Base-by-base conservation (phyloP, 2,888 invertebrate genomes). In the Epirrita christyi region DNA sequence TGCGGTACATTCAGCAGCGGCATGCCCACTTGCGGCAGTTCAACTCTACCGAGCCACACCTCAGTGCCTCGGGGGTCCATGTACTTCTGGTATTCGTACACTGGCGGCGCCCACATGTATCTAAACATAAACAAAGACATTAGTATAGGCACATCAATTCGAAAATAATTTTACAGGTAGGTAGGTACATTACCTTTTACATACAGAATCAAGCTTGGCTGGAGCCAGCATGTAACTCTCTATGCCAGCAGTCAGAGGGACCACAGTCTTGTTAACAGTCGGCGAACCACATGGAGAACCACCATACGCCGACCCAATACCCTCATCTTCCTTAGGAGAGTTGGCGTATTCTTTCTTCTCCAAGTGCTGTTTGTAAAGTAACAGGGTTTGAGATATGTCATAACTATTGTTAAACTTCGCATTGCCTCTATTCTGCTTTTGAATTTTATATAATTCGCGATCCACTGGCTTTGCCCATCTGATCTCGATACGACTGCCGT, bases 381-480 rank as follows among this genome's bases (percentile, higher is more conserved):
- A 66, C 44, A 91, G 67, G 2, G 89, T 89, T 76, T 90, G 87
- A 55, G 83, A 76, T 54, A 87, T 66, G 52, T 88, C 84, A 60
- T 84, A 74, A 57, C 76, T 82, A 54, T 84, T 84, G 70, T 89
- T 91, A 68, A 92, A 91, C 64, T 92, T 92, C 54, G 92, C 87
- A 85, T 92, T 92, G 76, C 92, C 91, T 71, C 82, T 78, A 60
- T 73, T 80, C 63, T 81, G 69, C 62, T 92, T 91, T 63, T 91
- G 91, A 57, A 91, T 85, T 38, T 80, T 75, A 63, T 92, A 92
- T 45, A 91, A 60, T 61, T 91, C 88, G 34, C 88, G 70, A 72
- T 89, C 89, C 40, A 93, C 93, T 6, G 94, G 93, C 66, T 93
- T 94, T 0, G 94, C 93, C 94, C 94, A 94, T 62, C 86, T 75